Evolutionary conservation across 2,113 vertebrate genomes (phyloP), one percentile per base, ranked within the genome.

Genomic region (Malurus melanocephalus): DNA sequence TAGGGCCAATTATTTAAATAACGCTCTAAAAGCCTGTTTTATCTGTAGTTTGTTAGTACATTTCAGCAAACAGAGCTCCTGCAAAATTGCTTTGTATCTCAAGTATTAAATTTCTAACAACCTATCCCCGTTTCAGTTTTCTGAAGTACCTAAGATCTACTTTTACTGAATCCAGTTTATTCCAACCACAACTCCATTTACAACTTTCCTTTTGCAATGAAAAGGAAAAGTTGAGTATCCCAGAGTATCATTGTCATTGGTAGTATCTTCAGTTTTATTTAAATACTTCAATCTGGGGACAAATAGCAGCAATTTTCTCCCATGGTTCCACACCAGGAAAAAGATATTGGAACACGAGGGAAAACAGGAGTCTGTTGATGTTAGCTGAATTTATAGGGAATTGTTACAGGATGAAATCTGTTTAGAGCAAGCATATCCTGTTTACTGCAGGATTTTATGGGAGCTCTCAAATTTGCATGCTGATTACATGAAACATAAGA

Each of bases 371-470:
- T 43, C 87, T 90, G 69, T 92, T 93, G 73, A 81, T 87, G 40
- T 35, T 76, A 65, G 38, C 57, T 76, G 71, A 90, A 86, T 95
- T 87, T 87, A 79, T 32, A 87, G 59, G 18, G 68, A 89, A 89
- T 93, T 84, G 82, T 86, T 72, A 59, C 55, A 65, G 53, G 55
- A 48, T 93, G 71, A 80, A 88, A 93, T 79, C 62, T 94, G 64
- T 79, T 90, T 90, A 86, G 51, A 80, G 80, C 46, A 79, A 92
- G 85, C 52, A 59, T 48, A 73, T 89, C 84, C 67, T 85, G 82
- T 96, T 96, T 94, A 93, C 65, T 60, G 78, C 43, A 42, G 62
- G 60, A 74, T 88, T 89, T 93, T 85, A 88, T 62, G 60, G 71
- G 91, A 68, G 43, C 38, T 46, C 42, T 84, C 51, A 43, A 81